Evolutionary conservation across 2,888 invertebrate species (phyloP), one percentile per base, ranked within the genome.

Genomic region (Xylota sylvarum): DNA sequence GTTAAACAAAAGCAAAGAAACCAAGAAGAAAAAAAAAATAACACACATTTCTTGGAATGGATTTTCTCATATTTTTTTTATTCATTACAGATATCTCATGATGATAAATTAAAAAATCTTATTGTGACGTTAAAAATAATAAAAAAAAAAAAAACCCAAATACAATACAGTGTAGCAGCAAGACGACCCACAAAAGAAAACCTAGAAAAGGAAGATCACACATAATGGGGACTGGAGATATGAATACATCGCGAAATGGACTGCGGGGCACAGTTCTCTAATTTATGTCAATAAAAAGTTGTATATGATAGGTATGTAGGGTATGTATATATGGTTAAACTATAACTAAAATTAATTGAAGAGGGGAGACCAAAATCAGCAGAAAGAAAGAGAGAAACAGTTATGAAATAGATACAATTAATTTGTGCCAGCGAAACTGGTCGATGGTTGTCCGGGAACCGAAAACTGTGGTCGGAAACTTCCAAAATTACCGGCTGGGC

Each of bases 391-490:
- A 19, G 30, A 55, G 55, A 37, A 35, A 17, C 32, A 12, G 43
- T 56, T 7, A 60, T 5, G 32, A 48, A 50, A 56, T 56, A 30
- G 56, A 79, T 14, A 50, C n/a, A 60, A 69, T 69, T 82, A 86
- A 86, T 78, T 86, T 64, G 81, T 67, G 35, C 62, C 73, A 46
- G 77, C 46, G 43, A 86, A 86, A 62, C 77, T 86, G 67, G 86
- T 90, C 60, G 92, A 89, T 77, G 92, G 88, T 89, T 92, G 92
- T 4, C 92, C 93, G 65, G 93, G 93, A 72, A 93, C 93, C 19
- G 93, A 93, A 85, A 93, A 98, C 94, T 97, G 97, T 91, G 98
- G 97, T 93, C 97, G 95, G 94, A 97, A 97, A 93, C 96, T 96
- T 89, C 96, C 95, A 93, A 98, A 97, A 93, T 96, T 97, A 52